Evolutionary conservation across 1,140 invertebrate species (phyloP), one percentile per base, ranked within the genome.

Genomic region (Pollicipes pollicipes): DNA sequence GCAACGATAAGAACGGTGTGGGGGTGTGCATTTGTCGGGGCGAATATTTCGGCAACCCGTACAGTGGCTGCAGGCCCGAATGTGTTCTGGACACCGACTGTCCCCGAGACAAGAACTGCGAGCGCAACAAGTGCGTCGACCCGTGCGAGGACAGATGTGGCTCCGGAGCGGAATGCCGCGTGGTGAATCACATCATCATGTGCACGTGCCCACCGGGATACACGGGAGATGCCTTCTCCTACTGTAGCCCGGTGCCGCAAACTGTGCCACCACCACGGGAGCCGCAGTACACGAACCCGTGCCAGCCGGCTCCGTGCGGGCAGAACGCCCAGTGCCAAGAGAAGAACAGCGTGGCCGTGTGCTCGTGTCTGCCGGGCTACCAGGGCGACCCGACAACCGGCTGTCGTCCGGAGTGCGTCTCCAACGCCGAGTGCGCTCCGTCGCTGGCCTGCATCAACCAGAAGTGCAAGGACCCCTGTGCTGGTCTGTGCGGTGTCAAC

Each of bases 361-460:
- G 75, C 72, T 71, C 69, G 31, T 73, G 73, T 31, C 72, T 73
- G 30, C 45, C 70, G 28, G 74, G 74, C 17, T 68, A 73, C 35
- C 71, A 70, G 28, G 71, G 73, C 29, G 71, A 75, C 66, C 70
- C 73, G 30, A 67, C 58, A 27, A 66, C 29, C 30, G 10, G 31
- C 67, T 73, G 72, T 69, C 81, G 85, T 70, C 89, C 90, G 17
- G 90, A 93, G 80, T 93, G 91, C 79, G 80, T 91, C 68, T 82
- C 84, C 1, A 90, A 88, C 74, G 86, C 88, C 2, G 90, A 93
- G 80, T 93, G 91, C 77, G 82, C 88, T 8, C 84, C 85, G 67
- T 84, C 87, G 76, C 84, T 84, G 69, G 86, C 88, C 58, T 91
- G 90, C 76, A 82, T 88, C 3, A 85, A 87, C 73, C 85, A 84